Evolutionary conservation across 2,888 invertebrate genomes (phyloP).

Genomic region (Lasioglossum oenotherae): DNA sequence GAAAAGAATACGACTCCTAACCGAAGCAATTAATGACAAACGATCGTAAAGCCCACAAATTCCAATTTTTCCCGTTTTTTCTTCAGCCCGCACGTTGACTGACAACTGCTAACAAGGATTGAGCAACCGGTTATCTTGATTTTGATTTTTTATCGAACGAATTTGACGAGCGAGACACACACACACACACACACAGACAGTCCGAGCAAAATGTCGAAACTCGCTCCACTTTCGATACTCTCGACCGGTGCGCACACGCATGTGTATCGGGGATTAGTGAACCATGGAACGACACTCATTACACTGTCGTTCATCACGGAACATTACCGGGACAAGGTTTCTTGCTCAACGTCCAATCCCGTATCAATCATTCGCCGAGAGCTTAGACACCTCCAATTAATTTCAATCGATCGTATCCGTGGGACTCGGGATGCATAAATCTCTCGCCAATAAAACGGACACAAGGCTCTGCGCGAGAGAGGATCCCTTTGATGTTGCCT

Average conservation of each 20-base stretch:
- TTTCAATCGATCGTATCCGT: constrained; percentile 55
- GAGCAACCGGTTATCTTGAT: neutral
- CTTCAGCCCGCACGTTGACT: neutral
- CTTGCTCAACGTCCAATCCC: constrained; percentile 35
- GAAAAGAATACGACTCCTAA: neutral
- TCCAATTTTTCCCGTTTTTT: neutral
- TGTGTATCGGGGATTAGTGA: constrained; percentile 9
- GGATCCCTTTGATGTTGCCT: constrained; percentile 45
- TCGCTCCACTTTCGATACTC: constrained; percentile 13
- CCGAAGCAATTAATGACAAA: neutral
- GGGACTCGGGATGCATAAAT: constrained; percentile 44
- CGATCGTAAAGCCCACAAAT: neutral
- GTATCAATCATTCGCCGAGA: constrained; percentile 55
- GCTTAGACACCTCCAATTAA: constrained; percentile 56
- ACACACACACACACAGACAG: neutral
- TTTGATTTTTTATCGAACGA: neutral
- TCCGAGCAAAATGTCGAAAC: neutral
- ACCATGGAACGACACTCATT: constrained; percentile 37
- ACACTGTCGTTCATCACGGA: constrained; percentile 51
- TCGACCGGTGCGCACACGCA: neutral
- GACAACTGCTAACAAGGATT: constrained; percentile 1
- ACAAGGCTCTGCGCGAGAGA: constrained; percentile 34
- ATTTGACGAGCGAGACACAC: neutral
- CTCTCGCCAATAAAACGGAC: constrained; percentile 42
- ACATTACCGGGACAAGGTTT: constrained; percentile 53